Evolutionary conservation across 2,888 invertebrate genomes (phyloP), one percentile per base, ranked within the genome.

Genomic region (Agonum fuliginosum): DNA sequence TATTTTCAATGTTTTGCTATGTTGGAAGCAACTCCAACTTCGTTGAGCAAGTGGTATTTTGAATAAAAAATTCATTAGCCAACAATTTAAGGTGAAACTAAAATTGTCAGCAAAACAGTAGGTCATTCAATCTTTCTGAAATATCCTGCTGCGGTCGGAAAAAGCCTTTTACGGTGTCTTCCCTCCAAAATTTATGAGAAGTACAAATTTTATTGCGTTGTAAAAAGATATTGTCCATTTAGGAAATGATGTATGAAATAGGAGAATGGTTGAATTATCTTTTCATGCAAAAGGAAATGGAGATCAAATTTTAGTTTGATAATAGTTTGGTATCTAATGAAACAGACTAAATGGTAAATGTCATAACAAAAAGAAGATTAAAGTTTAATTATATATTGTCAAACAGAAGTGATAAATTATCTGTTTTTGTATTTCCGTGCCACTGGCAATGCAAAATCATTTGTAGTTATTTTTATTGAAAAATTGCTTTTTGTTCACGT

Each of bases 81-180:
- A 27, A 22, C 54, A 54, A 46, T 54, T 54, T 54, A 6, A 27
- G 24, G 54, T 48, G 48, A 48, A 48, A 48, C 48, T 48, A 20
- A 48, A 48, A 48, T 48, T 48, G 48, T 48, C 48, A 48, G 54
- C 27, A 54, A n/a, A 54, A 24, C 54, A 54, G 54, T 27, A 27
- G 14, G 54, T 54, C 12, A 12, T 24, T 54, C 10, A 6, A 54
- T 54, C 54, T 27, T 27, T 54, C 24, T 54, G 54, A 54, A 48
- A 54, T 54, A 54, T 54, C 27, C 54, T 54, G 27, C 54, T 10
- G 10, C 17, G 10, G 3, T 12, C 12, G 54, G 27, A 27, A 54
- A 27, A 27, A n/a, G 12, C 24, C 54, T 54, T 54, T 54, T 54
- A 54, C 54, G 54, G 24, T 3, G 14, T 54, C 5, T 22, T 48